Evolutionary conservation across 2,113 vertebrate species (phyloP).

Genomic region (Taxidea taxus): DNA sequence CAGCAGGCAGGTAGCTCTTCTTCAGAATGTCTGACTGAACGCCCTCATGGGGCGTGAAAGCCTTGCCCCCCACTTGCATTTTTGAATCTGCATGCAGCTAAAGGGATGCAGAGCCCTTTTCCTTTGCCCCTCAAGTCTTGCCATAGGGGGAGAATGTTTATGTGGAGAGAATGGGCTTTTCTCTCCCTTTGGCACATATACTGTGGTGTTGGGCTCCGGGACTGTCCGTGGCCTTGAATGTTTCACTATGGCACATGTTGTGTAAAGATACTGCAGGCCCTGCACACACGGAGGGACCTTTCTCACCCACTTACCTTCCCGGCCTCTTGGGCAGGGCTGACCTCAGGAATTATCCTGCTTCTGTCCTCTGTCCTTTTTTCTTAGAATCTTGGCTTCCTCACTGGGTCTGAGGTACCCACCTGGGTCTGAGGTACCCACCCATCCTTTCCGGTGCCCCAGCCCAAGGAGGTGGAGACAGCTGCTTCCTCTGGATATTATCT

Average conservation of each 20-base stretch:
- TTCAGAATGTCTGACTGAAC: neutral
- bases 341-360: neutral
- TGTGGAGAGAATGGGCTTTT: rapidly evolving
- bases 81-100: neutral
- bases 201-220: neutral
- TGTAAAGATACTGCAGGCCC: neutral
- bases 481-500: neutral
- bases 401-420: neutral
- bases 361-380: neutral
- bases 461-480: neutral
- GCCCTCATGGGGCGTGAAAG: too few relatives aligned
- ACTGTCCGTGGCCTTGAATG: rapidly evolving
- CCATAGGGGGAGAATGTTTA: too few relatives aligned
- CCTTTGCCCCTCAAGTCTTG: neutral
- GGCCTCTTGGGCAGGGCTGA: neutral
- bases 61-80: neutral
- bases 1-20: neutral
- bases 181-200: neutral
- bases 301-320: neutral
- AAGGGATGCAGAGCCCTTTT: neutral
- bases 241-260: neutral
- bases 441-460: neutral
- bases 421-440: neutral
- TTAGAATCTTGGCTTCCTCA: neutral
- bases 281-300: neutral